These are phyloP conservation scores for Anthopleura sola DNA, from an alignment of 64 coral and sea anemone genomes.

Conservation along the genomic window DNA sequence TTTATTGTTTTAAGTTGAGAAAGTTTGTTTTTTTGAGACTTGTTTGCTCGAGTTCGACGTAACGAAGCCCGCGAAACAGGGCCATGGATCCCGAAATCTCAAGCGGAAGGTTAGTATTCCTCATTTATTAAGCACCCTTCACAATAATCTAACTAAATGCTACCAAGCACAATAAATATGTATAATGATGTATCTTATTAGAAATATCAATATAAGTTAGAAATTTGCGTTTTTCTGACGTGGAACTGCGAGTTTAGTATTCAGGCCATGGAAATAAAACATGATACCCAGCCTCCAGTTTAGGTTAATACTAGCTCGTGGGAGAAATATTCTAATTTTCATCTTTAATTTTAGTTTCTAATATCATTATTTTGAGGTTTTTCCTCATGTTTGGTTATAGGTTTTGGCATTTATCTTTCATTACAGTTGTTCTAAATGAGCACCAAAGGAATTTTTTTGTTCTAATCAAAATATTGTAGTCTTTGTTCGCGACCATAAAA, in stretches of 20 bases:
- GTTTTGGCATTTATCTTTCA: background rate
- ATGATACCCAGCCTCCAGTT: background rate
- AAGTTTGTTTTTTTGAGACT: background rate
- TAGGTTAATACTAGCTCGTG: background rate
- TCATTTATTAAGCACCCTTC: background rate
- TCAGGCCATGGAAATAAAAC: background rate
- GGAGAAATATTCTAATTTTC: background rate
- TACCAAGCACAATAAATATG: background rate
- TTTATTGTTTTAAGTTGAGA: background rate
- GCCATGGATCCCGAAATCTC: background rate
- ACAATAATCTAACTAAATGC: background rate
- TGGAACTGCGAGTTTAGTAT: background rate
- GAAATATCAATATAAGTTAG: background rate
- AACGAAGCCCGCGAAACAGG: background rate
- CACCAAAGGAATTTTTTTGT: conserved; percentile 4
- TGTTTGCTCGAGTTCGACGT: background rate
- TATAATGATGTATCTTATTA: background rate
- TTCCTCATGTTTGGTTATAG: background rate
- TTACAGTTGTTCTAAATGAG: background rate
- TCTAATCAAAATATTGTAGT: background rate
- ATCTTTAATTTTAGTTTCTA: background rate
- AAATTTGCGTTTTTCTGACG: background rate
- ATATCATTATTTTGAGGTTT: background rate
- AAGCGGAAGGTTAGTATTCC: background rate
- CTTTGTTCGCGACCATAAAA: background rate